Conservation (phyloP, 1,140 invertebrate genomes). For the Trachymyrmex cornetzi region DNA sequence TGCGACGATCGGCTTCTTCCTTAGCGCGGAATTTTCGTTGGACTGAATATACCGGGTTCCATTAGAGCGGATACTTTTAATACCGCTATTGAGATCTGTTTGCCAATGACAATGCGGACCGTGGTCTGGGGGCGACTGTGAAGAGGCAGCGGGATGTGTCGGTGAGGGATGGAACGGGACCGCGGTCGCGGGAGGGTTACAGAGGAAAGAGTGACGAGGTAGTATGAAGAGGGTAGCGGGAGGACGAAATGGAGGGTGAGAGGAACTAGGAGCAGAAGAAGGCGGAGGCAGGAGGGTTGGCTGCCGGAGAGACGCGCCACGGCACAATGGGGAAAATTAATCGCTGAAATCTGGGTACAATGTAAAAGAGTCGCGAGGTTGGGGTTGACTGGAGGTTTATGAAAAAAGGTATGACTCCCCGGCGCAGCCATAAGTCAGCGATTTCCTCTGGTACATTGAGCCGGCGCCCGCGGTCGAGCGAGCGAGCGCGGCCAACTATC, state of each 20-base stretch:
- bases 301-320: conserved; percentile 71
- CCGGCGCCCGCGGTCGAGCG: conserved; percentile 70
- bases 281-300: conserved; percentile 27
- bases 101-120: conserved; percentile 84
- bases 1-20: not conserved
- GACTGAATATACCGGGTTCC: conserved; percentile 78
- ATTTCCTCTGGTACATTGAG: conserved; percentile 84
- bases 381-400: conserved; percentile 80
- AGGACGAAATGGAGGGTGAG: conserved; percentile 8
- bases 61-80: conserved; percentile 84
- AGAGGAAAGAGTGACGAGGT: conserved; percentile 32
- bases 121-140: conserved; percentile 63
- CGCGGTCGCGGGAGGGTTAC: conserved; percentile 35
- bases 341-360: conserved; percentile 86
- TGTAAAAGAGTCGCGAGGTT: conserved; percentile 84
- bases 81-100: conserved; percentile 84
- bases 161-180: conserved; percentile 64
- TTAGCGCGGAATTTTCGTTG: conserved; percentile 71
- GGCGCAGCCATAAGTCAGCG: conserved; percentile 83
- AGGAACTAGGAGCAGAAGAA: not conserved
- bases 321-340: conserved; percentile 84
- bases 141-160: conserved; percentile 63
- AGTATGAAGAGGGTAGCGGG: not conserved
- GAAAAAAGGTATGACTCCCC: conserved; percentile 82
- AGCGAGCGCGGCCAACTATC: conserved; percentile 62